Base-by-base conservation (phyloP, 2,113 vertebrate genomes). In the Phalacrocorax pelagicus region DNA sequence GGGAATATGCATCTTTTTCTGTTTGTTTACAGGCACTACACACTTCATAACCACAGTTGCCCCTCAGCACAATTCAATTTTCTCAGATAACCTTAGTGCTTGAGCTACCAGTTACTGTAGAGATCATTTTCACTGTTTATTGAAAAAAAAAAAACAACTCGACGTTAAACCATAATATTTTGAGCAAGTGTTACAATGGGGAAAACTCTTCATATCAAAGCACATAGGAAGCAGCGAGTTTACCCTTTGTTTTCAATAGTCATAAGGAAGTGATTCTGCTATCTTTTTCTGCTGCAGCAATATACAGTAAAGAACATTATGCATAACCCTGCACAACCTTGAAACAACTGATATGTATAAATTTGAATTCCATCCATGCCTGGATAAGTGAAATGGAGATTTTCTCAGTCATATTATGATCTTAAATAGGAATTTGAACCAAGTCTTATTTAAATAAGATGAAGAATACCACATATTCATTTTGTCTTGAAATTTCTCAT, bases 51-150 rank as follows among this genome's bases (percentile, higher is more conserved):
- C 16, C 46, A 77, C 81, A 70, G 87, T 8, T 91, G 52, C 78
- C 89, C 73, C 89, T 91, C 84, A 90, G 94, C 81, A 80, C 78
- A 90, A 94, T 85, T 95, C 86, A 82, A 62, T 95, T 96, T 97
- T 94, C 74, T 87, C 66, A 87, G 94, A 87, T 54, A 87, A 91
- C 78, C 78, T 80, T 49, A 59, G 70, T 82, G 72, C 54, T 92
- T 55, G 38, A 90, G 81, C 40, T 87, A 80, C 54, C 63, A 51
- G 62, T 86, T 94, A 94, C 51, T 87, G 74, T 44, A 85, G 65
- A 87, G 70, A 92, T 86, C 2, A 89, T 87, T 89, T 94, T 72
- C 34, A 38, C 22, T 87, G 62, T 49, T 80, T 90, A 66, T 75
- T 91, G 40, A 4, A 5, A 22, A 32, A 51, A 63, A 51, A 22